Evolutionary conservation across 2,113 vertebrate genomes (phyloP), one percentile per base, ranked within the genome.

Genomic region (Rostratula benghalensis): DNA sequence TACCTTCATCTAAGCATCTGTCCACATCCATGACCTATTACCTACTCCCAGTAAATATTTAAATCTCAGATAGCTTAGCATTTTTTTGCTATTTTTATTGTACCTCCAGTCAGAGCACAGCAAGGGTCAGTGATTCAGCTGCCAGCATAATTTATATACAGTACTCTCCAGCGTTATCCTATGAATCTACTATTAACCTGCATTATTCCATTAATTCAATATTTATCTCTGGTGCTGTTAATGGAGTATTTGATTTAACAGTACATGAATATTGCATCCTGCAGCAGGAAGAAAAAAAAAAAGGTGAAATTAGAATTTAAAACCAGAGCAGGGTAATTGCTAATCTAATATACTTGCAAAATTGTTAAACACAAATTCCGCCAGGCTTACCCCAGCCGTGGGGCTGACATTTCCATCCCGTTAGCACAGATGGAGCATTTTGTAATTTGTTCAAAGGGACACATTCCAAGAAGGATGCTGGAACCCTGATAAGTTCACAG

Each of bases 191-290:
- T 73, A 74, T 88, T 85, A 96, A 94, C 92, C 85, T 81, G 79
- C 75, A 87, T 86, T 93, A 95, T 94, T 88, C 92, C 92, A 82
- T 96, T 91, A 96, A 96, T 96, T 90, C 93, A 95, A 46, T 95
- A 96, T 96, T 97, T 96, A 90, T 94, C 88, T 95, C 94, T 79
- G 83, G 79, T 22, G 79, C 90, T 67, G 64, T 56, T 94, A 94
- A 97, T 86, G 88, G 85, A 91, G 88, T 77, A 79, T 95, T 93
- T 94, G 93, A 96, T 93, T 93, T 88, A 90, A 70, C 75, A 88
- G 85, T 25, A 88, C 88, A 92, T 94, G 90, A 92, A 96, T 94
- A 96, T 86, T 93, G 85, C 79, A 96, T 93, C 85, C 75, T 54
- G 79, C 71, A 80, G 87, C 31, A 65, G 14, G 19, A 59, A 69